These are phyloP conservation scores for Maconellicoccus hirsutus DNA, from an alignment of 1,140 invertebrate species.

Conservation along the genomic window DNA sequence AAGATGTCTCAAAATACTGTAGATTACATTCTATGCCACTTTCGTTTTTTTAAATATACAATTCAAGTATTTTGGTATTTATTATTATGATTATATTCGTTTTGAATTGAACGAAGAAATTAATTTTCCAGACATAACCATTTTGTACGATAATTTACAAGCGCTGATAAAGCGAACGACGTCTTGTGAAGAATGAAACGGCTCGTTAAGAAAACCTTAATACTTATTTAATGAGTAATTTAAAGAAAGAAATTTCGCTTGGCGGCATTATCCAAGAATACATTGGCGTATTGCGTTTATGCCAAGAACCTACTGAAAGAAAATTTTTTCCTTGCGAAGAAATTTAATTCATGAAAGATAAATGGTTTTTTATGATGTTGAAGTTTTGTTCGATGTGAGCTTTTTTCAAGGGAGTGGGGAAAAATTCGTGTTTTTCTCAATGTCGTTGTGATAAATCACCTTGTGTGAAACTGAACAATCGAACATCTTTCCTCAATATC, in stretches of 20 bases:
- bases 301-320: background rate
- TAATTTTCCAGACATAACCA: background rate
- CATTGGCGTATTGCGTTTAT: background rate
- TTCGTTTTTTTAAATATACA: no score
- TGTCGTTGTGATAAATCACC: no score
- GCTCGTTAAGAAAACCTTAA: constrained; percentile 4
- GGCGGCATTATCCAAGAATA: background rate
- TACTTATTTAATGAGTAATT: constrained; percentile 10
- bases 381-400: no score
- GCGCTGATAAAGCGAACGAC: background rate
- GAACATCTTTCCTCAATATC: no score
- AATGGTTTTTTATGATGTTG: background rate
- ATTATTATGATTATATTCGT: background rate
- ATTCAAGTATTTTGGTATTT: no score
- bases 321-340: background rate
- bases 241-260: background rate
- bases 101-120: background rate
- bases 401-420: no score
- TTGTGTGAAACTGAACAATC: no score
- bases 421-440: no score
- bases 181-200: background rate
- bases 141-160: background rate
- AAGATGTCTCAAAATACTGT: no score
- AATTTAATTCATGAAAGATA: background rate
- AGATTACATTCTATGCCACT: no score